Conservation (phyloP, 1,140 invertebrate species). For the Ptiloglossa arizonensis region DNA sequence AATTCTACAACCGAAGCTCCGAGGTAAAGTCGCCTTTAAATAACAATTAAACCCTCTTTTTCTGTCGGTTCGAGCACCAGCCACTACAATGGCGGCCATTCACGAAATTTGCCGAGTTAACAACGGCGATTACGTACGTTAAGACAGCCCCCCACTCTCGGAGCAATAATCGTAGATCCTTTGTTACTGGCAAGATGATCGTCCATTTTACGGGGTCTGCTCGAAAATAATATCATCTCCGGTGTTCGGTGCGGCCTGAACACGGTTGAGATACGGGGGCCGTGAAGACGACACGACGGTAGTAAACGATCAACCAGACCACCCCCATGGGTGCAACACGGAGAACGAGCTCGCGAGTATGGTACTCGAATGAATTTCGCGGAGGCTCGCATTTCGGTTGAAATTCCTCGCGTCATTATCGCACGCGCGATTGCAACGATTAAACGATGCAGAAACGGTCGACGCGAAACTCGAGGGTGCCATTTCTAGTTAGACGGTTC, state of each 20-base stretch:
- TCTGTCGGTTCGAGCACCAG: background rate
- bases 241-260: background rate
- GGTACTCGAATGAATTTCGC: slow-evolving; percentile 33
- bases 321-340: slow-evolving; percentile 21
- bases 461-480: too few relatives aligned
- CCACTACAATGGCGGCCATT: background rate
- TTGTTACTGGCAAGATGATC: slow-evolving; percentile 20
- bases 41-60: slow-evolving; percentile 19
- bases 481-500: too few relatives aligned
- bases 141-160: background rate
- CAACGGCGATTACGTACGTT: slow-evolving; percentile 1
- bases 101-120: slow-evolving; percentile 27
- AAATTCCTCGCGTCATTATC: slow-evolving; percentile 24
- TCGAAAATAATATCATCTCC: slow-evolving; percentile 29
- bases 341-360: slow-evolving; percentile 13
- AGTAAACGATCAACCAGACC: slow-evolving; percentile 41
- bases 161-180: slow-evolving; percentile 39
- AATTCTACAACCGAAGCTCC: background rate
- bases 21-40: background rate
- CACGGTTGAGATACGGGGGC: slow-evolving; percentile 37
- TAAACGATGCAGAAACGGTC: background rate
- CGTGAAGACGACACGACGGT: slow-evolving; percentile 34
- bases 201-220: slow-evolving; percentile 13
- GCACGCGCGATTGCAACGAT: background rate
- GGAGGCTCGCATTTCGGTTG: background rate